Base-by-base conservation (phyloP, 2,113 vertebrate genomes). In the Periophthalmodon schlosseri region DNA sequence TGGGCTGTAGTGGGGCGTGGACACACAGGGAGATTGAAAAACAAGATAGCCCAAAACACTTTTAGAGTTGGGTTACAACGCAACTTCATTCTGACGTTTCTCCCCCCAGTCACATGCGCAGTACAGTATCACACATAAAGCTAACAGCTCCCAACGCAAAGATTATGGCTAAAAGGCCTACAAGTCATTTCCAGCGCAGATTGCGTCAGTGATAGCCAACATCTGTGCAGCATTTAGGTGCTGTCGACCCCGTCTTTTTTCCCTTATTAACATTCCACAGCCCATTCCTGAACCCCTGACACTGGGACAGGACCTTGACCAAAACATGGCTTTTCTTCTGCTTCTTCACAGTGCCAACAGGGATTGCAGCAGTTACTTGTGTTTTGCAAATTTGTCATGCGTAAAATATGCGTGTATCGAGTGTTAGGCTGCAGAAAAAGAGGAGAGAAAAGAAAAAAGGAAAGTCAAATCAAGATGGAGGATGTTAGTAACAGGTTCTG, bases 151-250 rank as follows among this genome's bases (percentile, higher is more conserved):
- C 68, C 72, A 79, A 68, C n/a, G 69, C 52, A 54, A 56, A 49
- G 14, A 20, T 34, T 66, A 71, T 20, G 0, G 50, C 24, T 13
- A 18, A 57, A 50, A 70, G 65, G 18, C 64, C 70, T 69, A 70
- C 84, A 74, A 24, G 50, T 79, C 50, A 76, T 89, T 88, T 84
- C 80, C 82, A 56, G 21, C 72, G 66, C 39, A 69, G 74, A 79
- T 85, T 79, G 76, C 80, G 68, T 84, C 78, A 73, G 72, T 8
- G 78, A 84, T 79, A 74, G 72, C 54, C 36, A 79, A 88, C 88
- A 88, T 89, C 89, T 91, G 86, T 82, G 81, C 78, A 86, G 84
- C 81, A 88, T 90, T 89, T 87, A 79, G 80, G 72, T 83, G 47
- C 3, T 21, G 82, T 82, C 85, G 69, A 70, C 73, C 85, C 57